Evolutionary conservation across 1,140 invertebrate species (phyloP).

Genomic region (Thaumatotibia leucotreta): DNA sequence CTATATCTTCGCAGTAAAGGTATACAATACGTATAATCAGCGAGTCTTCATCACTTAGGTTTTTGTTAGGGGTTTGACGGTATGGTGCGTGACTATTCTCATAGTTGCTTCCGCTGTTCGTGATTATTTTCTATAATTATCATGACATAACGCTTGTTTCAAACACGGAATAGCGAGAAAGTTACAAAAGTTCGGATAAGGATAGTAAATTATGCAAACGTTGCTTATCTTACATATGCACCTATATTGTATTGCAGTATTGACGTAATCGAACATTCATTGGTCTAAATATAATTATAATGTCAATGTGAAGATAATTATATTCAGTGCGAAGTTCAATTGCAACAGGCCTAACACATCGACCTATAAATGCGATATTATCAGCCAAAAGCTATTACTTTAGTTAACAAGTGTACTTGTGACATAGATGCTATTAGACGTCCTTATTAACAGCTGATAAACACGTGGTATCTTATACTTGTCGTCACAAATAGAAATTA

Average conservation of each 20-base stretch:
- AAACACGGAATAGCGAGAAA: neutral
- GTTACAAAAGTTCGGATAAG: conserved; percentile 4
- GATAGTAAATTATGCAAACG: neutral
- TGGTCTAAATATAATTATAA: neutral
- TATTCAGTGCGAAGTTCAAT: neutral
- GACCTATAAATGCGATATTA: neutral
- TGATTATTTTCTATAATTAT: neutral
- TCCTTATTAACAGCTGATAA: neutral
- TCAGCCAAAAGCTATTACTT: neutral
- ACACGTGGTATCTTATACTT: neutral
- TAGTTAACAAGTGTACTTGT: neutral
- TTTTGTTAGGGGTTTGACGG: neutral
- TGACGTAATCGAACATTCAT: neutral
- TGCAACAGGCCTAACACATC: neutral
- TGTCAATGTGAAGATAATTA: neutral
- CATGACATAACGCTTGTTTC: neutral
- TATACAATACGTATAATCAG: neutral
- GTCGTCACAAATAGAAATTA: conserved; percentile 1
- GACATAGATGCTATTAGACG: neutral
- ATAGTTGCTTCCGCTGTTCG: neutral
- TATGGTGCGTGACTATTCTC: neutral
- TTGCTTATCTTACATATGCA: neutral
- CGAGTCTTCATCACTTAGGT: neutral
- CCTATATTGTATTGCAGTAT: neutral
- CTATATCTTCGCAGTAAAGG: neutral